A percentile compares a stretch with the other conserved stretches of the same genome.
Conservation (phyloP, 2,797 vertebrate species). For the Phataginus tetradactyla region DNA sequence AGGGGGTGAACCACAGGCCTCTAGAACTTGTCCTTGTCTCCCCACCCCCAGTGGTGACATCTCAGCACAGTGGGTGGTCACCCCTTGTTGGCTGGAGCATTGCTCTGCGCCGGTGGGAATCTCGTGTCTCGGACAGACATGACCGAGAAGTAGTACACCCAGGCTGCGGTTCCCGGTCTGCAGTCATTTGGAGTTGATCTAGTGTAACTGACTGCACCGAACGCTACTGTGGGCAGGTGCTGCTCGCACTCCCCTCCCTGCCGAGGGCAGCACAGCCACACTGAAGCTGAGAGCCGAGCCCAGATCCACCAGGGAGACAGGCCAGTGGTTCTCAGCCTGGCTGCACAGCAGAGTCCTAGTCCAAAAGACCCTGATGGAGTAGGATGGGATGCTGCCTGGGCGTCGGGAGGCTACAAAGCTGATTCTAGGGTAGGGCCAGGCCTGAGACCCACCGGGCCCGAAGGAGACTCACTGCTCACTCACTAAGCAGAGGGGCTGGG, state of each 20-base stretch:
- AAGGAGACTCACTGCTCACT: background rate
- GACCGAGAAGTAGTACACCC: background rate
- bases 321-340: background rate
- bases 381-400: background rate
- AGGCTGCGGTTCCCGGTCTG: background rate
- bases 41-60: rapidly evolving
- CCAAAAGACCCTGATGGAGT: background rate
- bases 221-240: background rate
- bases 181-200: rapidly evolving
- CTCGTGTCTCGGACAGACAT: background rate
- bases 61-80: background rate
- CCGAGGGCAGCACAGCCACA: background rate
- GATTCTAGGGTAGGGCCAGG: rapidly evolving
- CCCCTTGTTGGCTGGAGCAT: background rate
- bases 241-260: background rate
- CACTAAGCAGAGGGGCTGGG: background rate
- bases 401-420: rapidly evolving
- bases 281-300: rapidly evolving
- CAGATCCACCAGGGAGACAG: background rate
- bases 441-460: background rate
- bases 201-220: background rate
- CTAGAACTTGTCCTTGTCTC: background rate
- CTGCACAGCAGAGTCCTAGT: background rate
- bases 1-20: background rate
- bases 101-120: background rate